Evolutionary conservation across 2,888 invertebrate genomes (phyloP).

Genomic region (Pammene fasciana): DNA sequence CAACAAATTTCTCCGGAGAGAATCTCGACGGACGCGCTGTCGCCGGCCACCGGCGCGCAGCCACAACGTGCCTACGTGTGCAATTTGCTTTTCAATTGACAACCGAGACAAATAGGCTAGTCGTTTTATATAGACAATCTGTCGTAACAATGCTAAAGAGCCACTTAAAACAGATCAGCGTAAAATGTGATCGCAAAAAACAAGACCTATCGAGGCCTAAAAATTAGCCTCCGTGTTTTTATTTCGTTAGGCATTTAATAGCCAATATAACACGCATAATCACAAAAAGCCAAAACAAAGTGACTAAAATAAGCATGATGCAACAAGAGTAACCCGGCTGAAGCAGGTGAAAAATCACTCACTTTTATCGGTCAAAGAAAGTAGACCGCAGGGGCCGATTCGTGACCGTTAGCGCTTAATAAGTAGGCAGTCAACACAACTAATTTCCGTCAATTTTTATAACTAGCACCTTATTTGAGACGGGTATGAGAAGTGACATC

Average conservation of each 20-base stretch:
- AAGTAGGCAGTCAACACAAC: conserved; percentile 48
- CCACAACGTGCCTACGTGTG: conserved; percentile 46
- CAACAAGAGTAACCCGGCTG: conserved; percentile 48
- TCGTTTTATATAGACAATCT: conserved; percentile 13
- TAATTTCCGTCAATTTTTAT: conserved; percentile 74
- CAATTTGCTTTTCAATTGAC: conserved; percentile 43
- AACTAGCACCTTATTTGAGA: conserved; percentile 71
- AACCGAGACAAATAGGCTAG: conserved; percentile 35
- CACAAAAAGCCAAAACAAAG: conserved; percentile 10
- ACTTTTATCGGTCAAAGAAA: conserved; percentile 69
- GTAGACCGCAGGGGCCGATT: conserved; percentile 56
- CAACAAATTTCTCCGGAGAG: conserved; percentile 73
- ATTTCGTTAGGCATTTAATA: conserved; percentile 4
- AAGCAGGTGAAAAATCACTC: conserved; percentile 55
- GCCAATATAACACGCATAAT: neutral
- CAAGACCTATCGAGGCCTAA: neutral
- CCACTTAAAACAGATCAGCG: neutral
- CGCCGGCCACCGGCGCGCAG: conserved; percentile 54
- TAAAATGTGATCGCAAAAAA: neutral
- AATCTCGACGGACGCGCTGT: conserved; percentile 64
- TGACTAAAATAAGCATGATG: conserved; percentile 47
- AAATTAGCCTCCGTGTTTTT: neutral
- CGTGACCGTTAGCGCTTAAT: conserved; percentile 54
- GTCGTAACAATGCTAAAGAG: conserved; percentile 1
- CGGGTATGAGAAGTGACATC: conserved; percentile 68